Evolutionary conservation across 2,888 invertebrate species (phyloP).

Genomic region (Lithodes maja): DNA sequence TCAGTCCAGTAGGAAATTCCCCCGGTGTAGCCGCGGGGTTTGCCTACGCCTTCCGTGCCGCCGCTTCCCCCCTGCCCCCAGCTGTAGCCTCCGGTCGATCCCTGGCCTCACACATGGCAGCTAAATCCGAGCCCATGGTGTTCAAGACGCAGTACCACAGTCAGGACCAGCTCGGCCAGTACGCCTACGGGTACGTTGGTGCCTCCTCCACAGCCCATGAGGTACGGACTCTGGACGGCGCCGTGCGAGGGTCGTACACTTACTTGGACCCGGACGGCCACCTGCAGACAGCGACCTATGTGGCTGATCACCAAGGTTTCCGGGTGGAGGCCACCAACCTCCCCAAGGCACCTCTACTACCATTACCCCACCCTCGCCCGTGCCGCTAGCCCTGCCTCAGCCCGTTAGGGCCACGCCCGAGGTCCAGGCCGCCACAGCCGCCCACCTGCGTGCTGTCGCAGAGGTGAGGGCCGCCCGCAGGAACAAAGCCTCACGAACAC

Average conservation of each 20-base stretch:
- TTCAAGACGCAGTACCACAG: constrained; percentile 71
- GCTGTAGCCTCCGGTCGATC: constrained; percentile 30
- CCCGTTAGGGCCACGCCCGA: constrained; percentile 70
- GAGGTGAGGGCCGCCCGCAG: constrained; percentile 55
- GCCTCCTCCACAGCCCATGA: constrained; percentile 67
- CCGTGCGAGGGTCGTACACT: constrained; percentile 63
- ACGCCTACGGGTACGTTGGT: constrained; percentile 70
- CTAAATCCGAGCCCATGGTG: constrained; percentile 23
- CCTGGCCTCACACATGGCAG: not conserved
- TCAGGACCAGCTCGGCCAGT: constrained; percentile 71
- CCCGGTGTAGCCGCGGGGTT: constrained; percentile 67
- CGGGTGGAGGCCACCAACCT: constrained; percentile 63
- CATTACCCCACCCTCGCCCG: not conserved
- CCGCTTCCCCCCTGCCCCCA: constrained; percentile 33
- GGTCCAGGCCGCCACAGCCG: constrained; percentile 70
- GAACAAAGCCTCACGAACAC: constrained; percentile 19
- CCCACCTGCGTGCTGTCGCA: constrained; percentile 65
- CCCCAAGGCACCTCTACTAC: constrained; percentile 45
- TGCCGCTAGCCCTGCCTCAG: constrained; percentile 46
- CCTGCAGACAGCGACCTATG: constrained; percentile 61
- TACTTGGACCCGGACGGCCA: constrained; percentile 60
- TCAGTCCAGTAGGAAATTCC: constrained; percentile 61
- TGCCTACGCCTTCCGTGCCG: constrained; percentile 69
- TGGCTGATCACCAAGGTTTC: constrained; percentile 62
- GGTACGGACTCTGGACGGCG: constrained; percentile 62